These are phyloP conservation scores for Horisme vitalbata DNA, from an alignment of 2,888 invertebrate species.

Conservation along the genomic window DNA sequence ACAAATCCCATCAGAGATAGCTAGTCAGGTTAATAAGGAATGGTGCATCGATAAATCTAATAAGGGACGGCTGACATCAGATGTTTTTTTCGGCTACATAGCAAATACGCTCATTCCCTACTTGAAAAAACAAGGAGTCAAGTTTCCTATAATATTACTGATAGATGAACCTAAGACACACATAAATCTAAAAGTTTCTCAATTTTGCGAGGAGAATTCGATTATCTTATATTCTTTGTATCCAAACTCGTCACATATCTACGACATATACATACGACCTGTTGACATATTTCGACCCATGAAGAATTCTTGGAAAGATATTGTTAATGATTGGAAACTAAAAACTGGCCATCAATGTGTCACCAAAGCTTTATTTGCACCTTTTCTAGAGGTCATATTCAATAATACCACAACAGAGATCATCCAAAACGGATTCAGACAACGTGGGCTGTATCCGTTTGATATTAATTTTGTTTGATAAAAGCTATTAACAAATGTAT, in stretches of 20 bases:
- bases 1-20: conserved; percentile 19
- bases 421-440: conserved; percentile 12
- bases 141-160: conserved; percentile 24
- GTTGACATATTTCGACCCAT: conserved; percentile 29
- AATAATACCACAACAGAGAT: conserved; percentile 4
- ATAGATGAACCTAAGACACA: conserved; percentile 31
- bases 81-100: conserved; percentile 22
- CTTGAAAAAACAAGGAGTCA: conserved; percentile 16
- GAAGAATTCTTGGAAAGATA: conserved; percentile 21
- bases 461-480: neutral
- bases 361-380: conserved; percentile 19
- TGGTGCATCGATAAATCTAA: conserved; percentile 22
- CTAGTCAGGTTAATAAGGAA: conserved; percentile 7
- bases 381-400: neutral
- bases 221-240: conserved; percentile 28
- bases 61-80: conserved; percentile 29
- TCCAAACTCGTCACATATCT: conserved; percentile 30
- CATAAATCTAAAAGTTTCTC: conserved; percentile 14
- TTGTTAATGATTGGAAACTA: conserved; percentile 15
- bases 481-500: conserved; percentile 13
- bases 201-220: conserved; percentile 22
- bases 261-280: conserved; percentile 25
- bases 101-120: conserved; percentile 9
- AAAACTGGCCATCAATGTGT: conserved; percentile 6
- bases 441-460: conserved; percentile 11